Evolutionary conservation across 2,888 invertebrate genomes (phyloP).

Genomic region (Phorcus lineatus): DNA sequence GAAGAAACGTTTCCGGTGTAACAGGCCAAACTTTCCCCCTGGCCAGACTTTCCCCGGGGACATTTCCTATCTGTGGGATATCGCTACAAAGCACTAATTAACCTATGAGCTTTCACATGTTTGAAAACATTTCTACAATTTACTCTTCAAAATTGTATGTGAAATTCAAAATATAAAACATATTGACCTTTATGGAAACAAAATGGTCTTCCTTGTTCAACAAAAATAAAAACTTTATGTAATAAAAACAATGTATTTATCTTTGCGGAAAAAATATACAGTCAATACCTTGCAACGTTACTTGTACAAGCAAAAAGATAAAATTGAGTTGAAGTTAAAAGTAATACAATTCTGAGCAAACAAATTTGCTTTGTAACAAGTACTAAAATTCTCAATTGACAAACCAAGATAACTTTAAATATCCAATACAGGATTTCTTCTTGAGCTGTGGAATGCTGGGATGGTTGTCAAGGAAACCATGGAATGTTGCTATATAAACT

Average conservation of each 20-base stretch:
- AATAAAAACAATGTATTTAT: not conserved
- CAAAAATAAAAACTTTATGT: not conserved
- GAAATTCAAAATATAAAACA: not conserved
- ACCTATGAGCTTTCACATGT: not conserved
- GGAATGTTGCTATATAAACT: not conserved
- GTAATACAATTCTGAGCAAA: not conserved
- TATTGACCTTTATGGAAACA: not conserved
- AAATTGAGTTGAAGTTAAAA: not conserved
- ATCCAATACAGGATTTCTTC: not conserved
- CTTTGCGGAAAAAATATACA: too few species aligned
- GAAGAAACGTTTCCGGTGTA: too few species aligned
- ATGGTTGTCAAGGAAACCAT: slow-evolving; percentile 4
- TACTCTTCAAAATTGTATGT: not conserved
- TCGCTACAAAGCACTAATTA: not conserved
- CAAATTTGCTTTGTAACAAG: not conserved
- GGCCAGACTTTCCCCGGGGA: not conserved
- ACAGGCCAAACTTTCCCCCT: too few species aligned
- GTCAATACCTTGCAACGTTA: too few species aligned
- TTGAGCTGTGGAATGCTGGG: slow-evolving; percentile 23
- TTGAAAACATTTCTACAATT: not conserved
- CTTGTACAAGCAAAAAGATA: not conserved
- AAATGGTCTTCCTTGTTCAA: not conserved
- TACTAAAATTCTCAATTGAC: not conserved
- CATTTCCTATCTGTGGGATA: not conserved
- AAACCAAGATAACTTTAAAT: not conserved